phyloP scores from a whole-genome alignment of 2,113 vertebrate species.

The Leucoraja erinaceus region DNA sequence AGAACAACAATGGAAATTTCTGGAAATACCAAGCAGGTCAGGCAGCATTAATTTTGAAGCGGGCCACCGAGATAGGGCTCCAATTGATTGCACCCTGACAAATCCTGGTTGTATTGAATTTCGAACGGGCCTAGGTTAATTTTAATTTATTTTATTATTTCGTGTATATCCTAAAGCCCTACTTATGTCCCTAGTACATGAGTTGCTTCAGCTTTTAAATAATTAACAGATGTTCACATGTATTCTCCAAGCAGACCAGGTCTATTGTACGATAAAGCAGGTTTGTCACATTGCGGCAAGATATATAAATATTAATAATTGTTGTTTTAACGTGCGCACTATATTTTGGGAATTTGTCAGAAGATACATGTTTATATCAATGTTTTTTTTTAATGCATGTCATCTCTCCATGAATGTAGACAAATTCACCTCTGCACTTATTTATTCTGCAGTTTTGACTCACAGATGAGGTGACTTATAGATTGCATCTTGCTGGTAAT shows the following conservation, averaged over 20 bases:
- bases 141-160: not conserved
- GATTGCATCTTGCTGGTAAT: too few species aligned
- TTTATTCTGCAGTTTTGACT: too few species aligned
- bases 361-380: not conserved
- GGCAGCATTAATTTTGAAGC: not conserved
- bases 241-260: not conserved
- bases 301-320: not conserved
- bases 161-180: not conserved
- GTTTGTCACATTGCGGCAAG: not conserved
- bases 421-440: too few species aligned
- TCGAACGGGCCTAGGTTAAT: too few species aligned
- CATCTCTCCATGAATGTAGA: too few species aligned
- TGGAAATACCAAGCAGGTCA: not conserved
- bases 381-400: not conserved
- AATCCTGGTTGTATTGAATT: not conserved
- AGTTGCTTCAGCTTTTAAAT: not conserved
- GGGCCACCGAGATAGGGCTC: not conserved
- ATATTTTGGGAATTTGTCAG: not conserved
- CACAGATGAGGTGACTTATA: too few species aligned
- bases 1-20: not conserved
- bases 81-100: not conserved
- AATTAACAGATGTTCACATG: not conserved
- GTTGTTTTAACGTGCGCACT: not conserved
- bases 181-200: not conserved
- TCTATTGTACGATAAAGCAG: not conserved